These are phyloP conservation scores for Clostera curtula DNA, from an alignment of 2,888 invertebrate species.

Conservation along the genomic window DNA sequence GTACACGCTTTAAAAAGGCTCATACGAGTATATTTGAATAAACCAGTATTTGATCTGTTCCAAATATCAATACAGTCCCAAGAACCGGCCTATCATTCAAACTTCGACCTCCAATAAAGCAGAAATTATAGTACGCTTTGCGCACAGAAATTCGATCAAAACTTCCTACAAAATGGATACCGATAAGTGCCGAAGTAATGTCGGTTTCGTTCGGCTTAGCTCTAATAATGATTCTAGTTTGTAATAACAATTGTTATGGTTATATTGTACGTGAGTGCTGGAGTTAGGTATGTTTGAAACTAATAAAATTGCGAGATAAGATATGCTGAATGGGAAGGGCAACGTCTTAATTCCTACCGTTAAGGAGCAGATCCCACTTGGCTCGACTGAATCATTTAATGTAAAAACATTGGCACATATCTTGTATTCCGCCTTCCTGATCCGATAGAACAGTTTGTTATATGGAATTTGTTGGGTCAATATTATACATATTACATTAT, in stretches of 20 bases:
- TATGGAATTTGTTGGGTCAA: no score
- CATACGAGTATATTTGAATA: conserved; percentile 1
- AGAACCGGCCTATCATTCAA: conserved; percentile 1
- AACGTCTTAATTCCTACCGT: no score
- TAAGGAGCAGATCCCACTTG: no score
- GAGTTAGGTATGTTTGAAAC: no score
- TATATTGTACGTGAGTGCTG: conserved; percentile 5
- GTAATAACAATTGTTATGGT: conserved; percentile 9
- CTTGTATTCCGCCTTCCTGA: no score
- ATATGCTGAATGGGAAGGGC: no score
- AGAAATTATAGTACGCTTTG: conserved; percentile 25
- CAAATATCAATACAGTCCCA: conserved; percentile 7
- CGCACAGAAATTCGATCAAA: conserved; percentile 41
- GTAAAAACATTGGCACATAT: no score
- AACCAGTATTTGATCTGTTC: conserved; percentile 3
- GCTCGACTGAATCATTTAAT: no score
- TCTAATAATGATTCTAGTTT: conserved; percentile 11
- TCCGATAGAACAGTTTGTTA: no score
- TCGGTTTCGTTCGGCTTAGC: conserved; percentile 8
- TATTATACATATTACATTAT: no score
- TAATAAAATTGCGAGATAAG: no score
- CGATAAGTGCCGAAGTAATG: conserved; percentile 9
- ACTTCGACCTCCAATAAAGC: not conserved
- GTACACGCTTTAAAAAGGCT: no score
- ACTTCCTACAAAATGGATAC: conserved; percentile 39